Percentiles rank a stretch among this genome's conserved stretches.
Evolutionary conservation across 2,888 invertebrate genomes (phyloP).

Genomic region (Cabera pusaria): DNA sequence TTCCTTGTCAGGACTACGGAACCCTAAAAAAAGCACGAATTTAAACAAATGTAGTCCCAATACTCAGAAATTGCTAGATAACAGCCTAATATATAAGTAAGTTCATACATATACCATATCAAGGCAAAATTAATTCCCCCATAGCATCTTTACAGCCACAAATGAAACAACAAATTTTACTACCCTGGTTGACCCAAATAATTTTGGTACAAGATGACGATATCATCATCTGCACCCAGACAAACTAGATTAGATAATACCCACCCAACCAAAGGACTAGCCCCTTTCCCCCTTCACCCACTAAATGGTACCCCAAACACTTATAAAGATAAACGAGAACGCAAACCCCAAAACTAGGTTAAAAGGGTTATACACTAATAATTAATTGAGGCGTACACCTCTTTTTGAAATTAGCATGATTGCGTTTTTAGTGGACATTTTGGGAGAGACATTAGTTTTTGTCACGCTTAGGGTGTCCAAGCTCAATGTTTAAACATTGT

Average conservation of each 20-base stretch:
- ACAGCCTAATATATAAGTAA: no score
- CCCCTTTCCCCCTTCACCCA: conserved; percentile 25
- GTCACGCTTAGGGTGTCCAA: no score
- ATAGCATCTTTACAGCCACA: no score
- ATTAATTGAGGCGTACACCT: conserved; percentile 66
- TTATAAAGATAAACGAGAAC: conserved; percentile 70
- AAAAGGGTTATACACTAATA: conserved; percentile 71
- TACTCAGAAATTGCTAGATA: no score
- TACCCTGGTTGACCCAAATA: no score
- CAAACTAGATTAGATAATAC: conserved; percentile 41
- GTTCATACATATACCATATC: no score
- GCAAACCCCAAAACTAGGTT: conserved; percentile 53
- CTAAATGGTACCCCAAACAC: conserved; percentile 55
- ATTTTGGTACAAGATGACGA: conserved; percentile 25
- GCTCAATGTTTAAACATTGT: no score
- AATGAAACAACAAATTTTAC: conserved; percentile 28
- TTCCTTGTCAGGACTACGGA: no score
- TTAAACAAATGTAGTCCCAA: no score
- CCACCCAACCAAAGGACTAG: conserved; percentile 54
- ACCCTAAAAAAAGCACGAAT: no score
- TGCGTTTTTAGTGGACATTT: conserved; percentile 44
- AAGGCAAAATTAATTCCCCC: no score
- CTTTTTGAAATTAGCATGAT: conserved; percentile 56
- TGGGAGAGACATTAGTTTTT: conserved; percentile 5
- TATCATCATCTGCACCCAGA: conserved; percentile 27